Evolutionary conservation across 2,888 invertebrate species (phyloP), one percentile per base, ranked within the genome.

Genomic region (Cheilosia vulpina): DNA sequence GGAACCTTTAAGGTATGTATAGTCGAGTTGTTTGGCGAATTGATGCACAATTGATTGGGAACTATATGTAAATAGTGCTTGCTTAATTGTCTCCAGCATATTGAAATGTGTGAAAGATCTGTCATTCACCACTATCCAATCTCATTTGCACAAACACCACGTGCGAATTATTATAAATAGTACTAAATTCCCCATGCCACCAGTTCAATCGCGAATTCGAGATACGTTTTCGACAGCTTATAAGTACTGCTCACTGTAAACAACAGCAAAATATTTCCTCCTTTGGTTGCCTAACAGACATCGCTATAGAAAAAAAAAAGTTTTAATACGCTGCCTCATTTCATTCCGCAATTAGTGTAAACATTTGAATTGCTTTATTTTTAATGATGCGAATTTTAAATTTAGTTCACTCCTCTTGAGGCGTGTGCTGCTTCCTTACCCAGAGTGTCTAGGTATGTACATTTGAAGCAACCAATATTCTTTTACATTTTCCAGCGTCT

Each of bases 351-450:
- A 17, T 47, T 45, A 65, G 45, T 53, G 47, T 73, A 63, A 73
- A 63, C 63, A 63, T 31, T 73, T 63, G n/a, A 62, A 72, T 47
- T 65, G 45, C 55, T 47, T 38, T 55, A 73, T 38, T 63, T 34
- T 47, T 45, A 38, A 38, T 24, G 73, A 73, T 73, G 55, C 63
- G 38, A 55, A 62, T 45, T 63, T 65, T 76, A 52, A 53, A 76
- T 76, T 76, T 66, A 68, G 65, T 45, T 65, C 47, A 47, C 57
- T 15, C 65, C 19, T 2, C 55, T 75, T 57, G 34, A 60, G n/a
- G 38, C 19, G 13, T 72, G 19, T 41, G 62, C 24, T 47, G n/a
- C 45, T 57, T 34, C 50, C 55, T 50, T 63, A 21, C 17, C n/a
- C 21, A 52, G 15, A 19, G 6, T 19, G 9, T 50, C 47, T 41